phyloP scores from a whole-genome alignment of 1,140 invertebrate genomes.

The Magallana ariakensis region DNA sequence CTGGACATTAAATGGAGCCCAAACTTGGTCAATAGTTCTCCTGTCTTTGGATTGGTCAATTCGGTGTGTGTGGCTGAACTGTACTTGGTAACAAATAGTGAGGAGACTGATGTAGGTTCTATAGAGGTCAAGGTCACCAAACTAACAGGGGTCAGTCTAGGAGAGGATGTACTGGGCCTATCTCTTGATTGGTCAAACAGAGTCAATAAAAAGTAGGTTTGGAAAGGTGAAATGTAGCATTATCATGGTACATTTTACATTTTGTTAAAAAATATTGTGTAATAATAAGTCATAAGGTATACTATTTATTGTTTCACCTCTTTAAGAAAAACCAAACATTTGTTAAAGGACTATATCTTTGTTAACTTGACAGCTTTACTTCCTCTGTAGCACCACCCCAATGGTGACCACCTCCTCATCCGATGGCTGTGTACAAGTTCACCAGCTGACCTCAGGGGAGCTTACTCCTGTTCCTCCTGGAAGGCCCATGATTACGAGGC shows the following conservation, averaged over 20 bases:
- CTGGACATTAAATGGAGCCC: constrained; percentile 90
- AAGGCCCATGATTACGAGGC: constrained; percentile 90
- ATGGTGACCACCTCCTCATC: constrained; percentile 88
- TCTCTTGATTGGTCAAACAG: constrained; percentile 87
- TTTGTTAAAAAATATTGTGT: too few relatives aligned
- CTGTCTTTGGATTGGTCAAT: constrained; percentile 85
- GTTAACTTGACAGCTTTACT: too few relatives aligned
- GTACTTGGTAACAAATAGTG: constrained; percentile 48
- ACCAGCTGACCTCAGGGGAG: constrained; percentile 78
- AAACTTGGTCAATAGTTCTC: constrained; percentile 70
- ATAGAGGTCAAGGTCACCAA: constrained; percentile 72
- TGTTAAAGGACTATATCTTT: too few relatives aligned
- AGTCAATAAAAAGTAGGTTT: constrained; percentile 59
- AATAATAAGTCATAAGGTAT: too few relatives aligned
- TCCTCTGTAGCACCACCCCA: constrained; percentile 44
- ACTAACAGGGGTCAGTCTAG: constrained; percentile 66
- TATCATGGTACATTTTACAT: too few relatives aligned
- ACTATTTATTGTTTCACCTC: too few relatives aligned
- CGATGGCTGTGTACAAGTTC: constrained; percentile 84
- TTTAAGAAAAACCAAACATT: too few relatives aligned
- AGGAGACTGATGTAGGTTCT: not conserved
- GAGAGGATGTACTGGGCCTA: constrained; percentile 81
- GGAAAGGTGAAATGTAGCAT: too few relatives aligned
- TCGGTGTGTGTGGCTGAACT: constrained; percentile 83
- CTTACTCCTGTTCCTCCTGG: constrained; percentile 81